Conservation (phyloP, 2,888 invertebrate genomes). For the Electrophaes corylata region DNA sequence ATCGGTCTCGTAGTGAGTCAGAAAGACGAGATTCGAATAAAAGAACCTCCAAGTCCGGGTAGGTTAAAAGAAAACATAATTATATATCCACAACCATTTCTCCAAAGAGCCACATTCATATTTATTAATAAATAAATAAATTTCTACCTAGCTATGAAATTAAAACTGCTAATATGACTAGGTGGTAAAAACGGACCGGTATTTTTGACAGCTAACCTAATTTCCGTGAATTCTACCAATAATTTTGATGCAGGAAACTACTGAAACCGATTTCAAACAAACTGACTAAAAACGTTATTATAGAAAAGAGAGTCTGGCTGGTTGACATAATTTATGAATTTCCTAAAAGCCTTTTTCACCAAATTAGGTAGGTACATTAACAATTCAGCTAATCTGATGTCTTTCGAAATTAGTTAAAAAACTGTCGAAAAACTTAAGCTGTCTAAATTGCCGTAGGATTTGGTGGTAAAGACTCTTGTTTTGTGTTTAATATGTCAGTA, state of each 20-base stretch:
- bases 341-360: constrained; percentile 6
- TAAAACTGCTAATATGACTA: constrained; percentile 79
- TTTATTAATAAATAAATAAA: constrained; percentile 59
- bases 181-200: constrained; percentile 66
- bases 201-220: constrained; percentile 12
- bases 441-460: not conserved
- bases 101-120: constrained; percentile 66
- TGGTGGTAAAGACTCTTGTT: constrained; percentile 4
- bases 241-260: constrained; percentile 4
- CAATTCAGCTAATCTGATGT: not conserved
- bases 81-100: constrained; percentile 66
- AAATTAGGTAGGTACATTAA: not conserved
- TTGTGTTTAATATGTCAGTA: constrained; percentile 40
- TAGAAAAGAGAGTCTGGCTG: not conserved
- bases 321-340: constrained; percentile 1
- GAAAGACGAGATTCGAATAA: constrained; percentile 14
- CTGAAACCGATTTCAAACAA: constrained; percentile 15
- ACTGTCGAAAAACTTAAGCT: not conserved
- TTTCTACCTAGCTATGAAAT: constrained; percentile 66
- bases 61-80: constrained; percentile 28
- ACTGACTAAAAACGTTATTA: constrained; percentile 12
- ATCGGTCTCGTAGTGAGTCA: constrained; percentile 57
- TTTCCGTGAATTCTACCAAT: constrained; percentile 2
- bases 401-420: constrained; percentile 1
- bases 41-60: constrained; percentile 16